Percentiles rank a stretch among this genome's conserved stretches.
These are phyloP conservation scores for Centropristis striata DNA, from an alignment of 2,113 vertebrate species.

Conservation along the genomic window DNA sequence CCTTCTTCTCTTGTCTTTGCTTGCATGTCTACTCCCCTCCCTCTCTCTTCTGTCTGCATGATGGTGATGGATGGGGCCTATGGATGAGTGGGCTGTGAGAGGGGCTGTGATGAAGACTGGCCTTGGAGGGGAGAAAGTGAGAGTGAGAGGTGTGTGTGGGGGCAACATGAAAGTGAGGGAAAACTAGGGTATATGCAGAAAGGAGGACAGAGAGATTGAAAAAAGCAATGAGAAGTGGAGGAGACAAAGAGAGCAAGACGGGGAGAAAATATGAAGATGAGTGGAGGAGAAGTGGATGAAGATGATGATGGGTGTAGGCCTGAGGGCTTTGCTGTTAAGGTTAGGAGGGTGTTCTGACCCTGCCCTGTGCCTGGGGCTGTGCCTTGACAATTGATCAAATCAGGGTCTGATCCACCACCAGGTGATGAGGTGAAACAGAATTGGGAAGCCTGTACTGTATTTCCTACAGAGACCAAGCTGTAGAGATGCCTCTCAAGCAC, in stretches of 20 bases:
- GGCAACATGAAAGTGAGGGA: slow-evolving; percentile 28
- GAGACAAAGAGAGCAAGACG: slow-evolving; percentile 23
- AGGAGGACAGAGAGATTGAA: slow-evolving; percentile 37
- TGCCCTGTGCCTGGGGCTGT: slow-evolving; percentile 30
- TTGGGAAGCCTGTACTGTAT: not conserved
- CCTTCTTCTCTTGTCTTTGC: slow-evolving; percentile 40
- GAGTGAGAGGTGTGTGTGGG: slow-evolving; percentile 41
- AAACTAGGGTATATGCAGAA: slow-evolving; percentile 43
- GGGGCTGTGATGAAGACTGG: slow-evolving; percentile 75
- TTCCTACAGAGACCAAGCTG: not conserved
- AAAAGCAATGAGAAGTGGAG: slow-evolving; percentile 25
- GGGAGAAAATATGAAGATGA: slow-evolving; percentile 16
- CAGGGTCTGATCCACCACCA: slow-evolving; percentile 21
- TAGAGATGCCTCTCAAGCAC: not conserved
- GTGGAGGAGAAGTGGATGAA: slow-evolving; percentile 15
- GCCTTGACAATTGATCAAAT: slow-evolving; percentile 10
- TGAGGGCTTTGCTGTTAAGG: slow-evolving; percentile 38
- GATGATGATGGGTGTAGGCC: slow-evolving; percentile 34
- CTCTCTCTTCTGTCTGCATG: slow-evolving; percentile 62
- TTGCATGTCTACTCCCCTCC: slow-evolving; percentile 40
- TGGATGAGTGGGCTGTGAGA: slow-evolving; percentile 78
- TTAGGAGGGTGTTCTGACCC: slow-evolving; percentile 34
- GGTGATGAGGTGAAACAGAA: slow-evolving; percentile 12
- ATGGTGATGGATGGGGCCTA: slow-evolving; percentile 83
- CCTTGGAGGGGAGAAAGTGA: slow-evolving; percentile 75